Evolutionary conservation across 2,888 invertebrate species (phyloP), one percentile per base, ranked within the genome.

Genomic region (Branchipolynoe longqiensis): DNA sequence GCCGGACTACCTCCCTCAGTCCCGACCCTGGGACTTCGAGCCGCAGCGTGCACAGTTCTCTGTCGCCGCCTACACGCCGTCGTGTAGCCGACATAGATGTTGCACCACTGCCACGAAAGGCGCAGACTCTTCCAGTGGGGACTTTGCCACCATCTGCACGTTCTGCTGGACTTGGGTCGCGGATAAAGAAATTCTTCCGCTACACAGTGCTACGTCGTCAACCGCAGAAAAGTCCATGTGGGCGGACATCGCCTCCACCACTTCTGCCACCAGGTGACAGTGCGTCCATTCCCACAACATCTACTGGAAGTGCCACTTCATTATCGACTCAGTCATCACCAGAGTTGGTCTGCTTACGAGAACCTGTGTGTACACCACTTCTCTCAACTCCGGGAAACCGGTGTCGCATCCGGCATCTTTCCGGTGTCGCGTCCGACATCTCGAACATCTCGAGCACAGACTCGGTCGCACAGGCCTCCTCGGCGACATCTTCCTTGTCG

Each of bases 381-480:
- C 54, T 78, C 18, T 48, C 78, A 22, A 14, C 78, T 0, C 38
- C 40, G 1, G 25, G 31, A 41, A 2, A 14, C 18, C 48, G 78
- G 14, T 31, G 78, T 1, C 18, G 31, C 78, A 2, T 6, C 18
- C 48, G 78, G 14, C 48, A 48, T 1, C 78, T 54, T 25, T 54
- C 54, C 28, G 41, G 48, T 8, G 78, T 41, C 6, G 54, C 54
- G 6, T 78, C 78, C 14, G 78, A 78, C 78, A 78, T 78, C 28
- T 78, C 78, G 48, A 78, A 78, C 54, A 54, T 78, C 41, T 78
- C 78, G 28, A 78, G 78, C 78, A 48, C 78, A 12, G 78, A 78
- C 78, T 78, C 78, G 1, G 73, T 28, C 6, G 31, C 2, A 6
- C 41, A 41, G 12, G 1, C 78, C 22, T 48, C 78, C 31, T 36